Percentiles rank a stretch among this genome's conserved stretches.
Conservation (phyloP, 2,797 vertebrate species). For the Sardinella longiceps region DNA sequence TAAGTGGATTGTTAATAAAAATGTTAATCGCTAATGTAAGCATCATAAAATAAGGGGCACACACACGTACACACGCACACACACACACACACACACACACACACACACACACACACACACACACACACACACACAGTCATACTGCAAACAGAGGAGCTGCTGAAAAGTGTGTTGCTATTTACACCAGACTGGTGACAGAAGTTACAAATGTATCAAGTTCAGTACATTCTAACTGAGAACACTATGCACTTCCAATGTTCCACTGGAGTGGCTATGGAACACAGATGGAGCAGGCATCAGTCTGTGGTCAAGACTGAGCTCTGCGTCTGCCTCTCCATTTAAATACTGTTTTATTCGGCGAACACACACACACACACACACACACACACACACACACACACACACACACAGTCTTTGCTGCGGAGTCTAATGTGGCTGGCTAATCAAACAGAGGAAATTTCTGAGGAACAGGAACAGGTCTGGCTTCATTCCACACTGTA, state of each 20-base stretch:
- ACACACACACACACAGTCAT: too few relatives aligned
- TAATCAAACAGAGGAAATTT: background rate
- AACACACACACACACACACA: background rate
- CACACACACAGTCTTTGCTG: background rate
- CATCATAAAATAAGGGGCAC: background rate
- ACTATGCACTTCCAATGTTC: background rate
- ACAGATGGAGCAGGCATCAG: background rate
- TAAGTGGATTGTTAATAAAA: background rate
- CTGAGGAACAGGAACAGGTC: constrained; percentile 25
- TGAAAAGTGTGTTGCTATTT: background rate
- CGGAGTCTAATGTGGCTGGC: background rate
- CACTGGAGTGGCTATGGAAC: background rate
- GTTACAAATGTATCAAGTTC: background rate
- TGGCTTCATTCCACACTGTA: background rate
- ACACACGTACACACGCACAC: too few relatives aligned
- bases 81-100: too few relatives aligned
- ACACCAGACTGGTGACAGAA: background rate
- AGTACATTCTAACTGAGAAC: background rate
- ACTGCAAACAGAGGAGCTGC: background rate
- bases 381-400: constrained; percentile 23
- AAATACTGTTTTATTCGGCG: background rate
- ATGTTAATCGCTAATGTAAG: background rate
- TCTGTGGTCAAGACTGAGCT: background rate
- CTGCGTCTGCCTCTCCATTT: background rate
- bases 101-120: too few relatives aligned